These are phyloP conservation scores for Platygyra sinensis DNA, from an alignment of 64 coral and sea anemone genomes.

Conservation along the genomic window DNA sequence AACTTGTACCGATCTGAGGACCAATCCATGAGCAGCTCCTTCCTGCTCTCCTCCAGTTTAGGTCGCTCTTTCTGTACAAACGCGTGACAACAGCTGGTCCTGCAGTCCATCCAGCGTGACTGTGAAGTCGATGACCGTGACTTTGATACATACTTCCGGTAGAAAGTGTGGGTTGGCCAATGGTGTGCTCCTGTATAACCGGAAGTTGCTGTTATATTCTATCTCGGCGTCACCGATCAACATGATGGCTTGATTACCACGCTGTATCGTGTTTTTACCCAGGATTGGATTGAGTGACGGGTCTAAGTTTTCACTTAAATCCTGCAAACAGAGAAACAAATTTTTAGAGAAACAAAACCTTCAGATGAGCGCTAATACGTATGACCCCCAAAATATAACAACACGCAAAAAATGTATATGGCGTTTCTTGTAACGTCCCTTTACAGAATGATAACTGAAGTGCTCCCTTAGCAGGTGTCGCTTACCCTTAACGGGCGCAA, in stretches of 20 bases:
- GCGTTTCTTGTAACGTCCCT: too few relatives aligned
- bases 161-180: conserved; percentile 89
- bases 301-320: conserved; percentile 81
- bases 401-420: too few relatives aligned
- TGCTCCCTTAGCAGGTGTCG: too few relatives aligned
- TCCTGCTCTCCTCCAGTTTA: conserved; percentile 78
- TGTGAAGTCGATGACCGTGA: conserved; percentile 92
- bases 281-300: conserved; percentile 83
- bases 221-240: conserved; percentile 81
- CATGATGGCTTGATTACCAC: conserved; percentile 75
- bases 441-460: too few relatives aligned
- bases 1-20: conserved; percentile 85
- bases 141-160: conserved; percentile 92
- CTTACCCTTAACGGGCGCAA: too few relatives aligned
- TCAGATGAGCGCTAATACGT: too few relatives aligned
- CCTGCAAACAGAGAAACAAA: conserved; percentile 37
- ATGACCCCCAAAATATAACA: too few relatives aligned
- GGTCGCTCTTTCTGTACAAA: conserved; percentile 81
- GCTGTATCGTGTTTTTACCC: conserved; percentile 63
- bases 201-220: conserved; percentile 96
- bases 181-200: conserved; percentile 86
- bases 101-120: conserved; percentile 97
- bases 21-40: conserved; percentile 67
- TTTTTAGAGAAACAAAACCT: too few relatives aligned
- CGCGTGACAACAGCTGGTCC: conserved; percentile 95